Conservation (phyloP, 2,113 vertebrate genomes). For the Pagrus major region DNA sequence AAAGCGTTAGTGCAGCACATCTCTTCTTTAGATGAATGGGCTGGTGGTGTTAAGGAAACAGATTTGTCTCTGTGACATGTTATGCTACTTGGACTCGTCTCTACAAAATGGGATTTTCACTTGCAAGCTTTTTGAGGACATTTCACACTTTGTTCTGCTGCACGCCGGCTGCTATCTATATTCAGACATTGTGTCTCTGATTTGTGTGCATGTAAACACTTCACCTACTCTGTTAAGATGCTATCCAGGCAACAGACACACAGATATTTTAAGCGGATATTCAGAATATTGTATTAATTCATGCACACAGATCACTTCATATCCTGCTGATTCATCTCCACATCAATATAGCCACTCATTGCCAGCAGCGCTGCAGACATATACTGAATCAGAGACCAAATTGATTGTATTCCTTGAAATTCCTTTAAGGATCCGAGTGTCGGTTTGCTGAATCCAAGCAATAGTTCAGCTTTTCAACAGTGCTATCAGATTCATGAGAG, state of each 20-base stretch:
- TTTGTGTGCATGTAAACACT: constrained; percentile 1
- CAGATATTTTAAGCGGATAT: constrained; percentile 1
- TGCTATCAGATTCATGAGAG: constrained; percentile 14
- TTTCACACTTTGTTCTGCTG: constrained; percentile 36
- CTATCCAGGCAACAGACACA: constrained; percentile 5
- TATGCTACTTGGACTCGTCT: constrained; percentile 35
- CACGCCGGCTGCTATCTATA: constrained; percentile 19
- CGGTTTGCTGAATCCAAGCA: constrained; percentile 4
- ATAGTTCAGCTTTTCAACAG: constrained; percentile 12
- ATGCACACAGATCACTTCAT: constrained; percentile 1
- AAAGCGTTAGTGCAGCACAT: constrained; percentile 18
- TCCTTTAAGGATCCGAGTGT: neutral
- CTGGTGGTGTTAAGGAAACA: constrained; percentile 9
- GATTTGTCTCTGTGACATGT: constrained; percentile 30
- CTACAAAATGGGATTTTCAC: constrained; percentile 39
- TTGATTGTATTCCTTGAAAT: constrained; percentile 45
- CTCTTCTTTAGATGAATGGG: constrained; percentile 21
- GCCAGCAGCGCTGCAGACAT: neutral
- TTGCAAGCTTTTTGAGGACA: constrained; percentile 11
- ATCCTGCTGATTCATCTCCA: neutral
- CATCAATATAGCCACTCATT: neutral
- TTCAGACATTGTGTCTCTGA: neutral
- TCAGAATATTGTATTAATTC: constrained; percentile 6
- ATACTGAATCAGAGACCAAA: constrained; percentile 16
- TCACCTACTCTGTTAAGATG: constrained; percentile 8